Percentiles rank a stretch among this genome's conserved stretches.
phyloP scores from a whole-genome alignment of 2,888 invertebrate species.

The Lagria hirta region DNA sequence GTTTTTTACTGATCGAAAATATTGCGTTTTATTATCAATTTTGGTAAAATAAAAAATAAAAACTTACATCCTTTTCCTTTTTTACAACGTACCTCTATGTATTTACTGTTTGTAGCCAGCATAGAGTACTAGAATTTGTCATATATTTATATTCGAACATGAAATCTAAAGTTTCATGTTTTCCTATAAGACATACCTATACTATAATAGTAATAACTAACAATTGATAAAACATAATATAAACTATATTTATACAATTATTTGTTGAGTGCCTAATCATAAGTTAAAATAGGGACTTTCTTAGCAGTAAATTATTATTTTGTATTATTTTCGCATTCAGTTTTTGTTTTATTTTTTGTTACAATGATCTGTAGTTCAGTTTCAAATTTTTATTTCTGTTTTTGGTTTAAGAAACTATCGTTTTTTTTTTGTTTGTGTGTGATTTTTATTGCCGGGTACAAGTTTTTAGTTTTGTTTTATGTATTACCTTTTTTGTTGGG shows the following conservation, averaged over 20 bases:
- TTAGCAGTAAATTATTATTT: slow-evolving; percentile 21
- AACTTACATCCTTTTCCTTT: slow-evolving; percentile 21
- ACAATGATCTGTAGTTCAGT: too few species aligned
- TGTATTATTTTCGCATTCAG: too few species aligned
- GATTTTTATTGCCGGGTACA: slow-evolving; percentile 20
- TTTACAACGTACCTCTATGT: slow-evolving; percentile 44
- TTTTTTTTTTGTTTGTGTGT: too few species aligned
- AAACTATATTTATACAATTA: slow-evolving; percentile 49
- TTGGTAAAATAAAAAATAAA: too few species aligned
- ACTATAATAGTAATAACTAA: slow-evolving; percentile 35
- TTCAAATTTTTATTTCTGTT: too few species aligned
- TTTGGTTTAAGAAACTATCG: too few species aligned
- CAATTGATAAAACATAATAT: slow-evolving; percentile 17
- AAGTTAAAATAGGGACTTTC: slow-evolving; percentile 37
- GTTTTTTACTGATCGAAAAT: too few species aligned
- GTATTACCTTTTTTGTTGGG: slow-evolving; percentile 14
- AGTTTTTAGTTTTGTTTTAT: slow-evolving; percentile 14
- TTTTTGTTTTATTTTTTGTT: too few species aligned
- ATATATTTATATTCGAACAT: slow-evolving; percentile 47
- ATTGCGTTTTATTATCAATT: too few species aligned
- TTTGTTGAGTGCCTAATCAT: slow-evolving; percentile 52
- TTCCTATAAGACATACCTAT: slow-evolving; percentile 41
- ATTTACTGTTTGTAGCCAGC: slow-evolving; percentile 36
- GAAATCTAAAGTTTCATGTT: slow-evolving; percentile 43
- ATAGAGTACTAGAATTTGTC: slow-evolving; percentile 44